Conservation (phyloP, 2,888 invertebrate genomes). For the Diarsia dahlii region DNA sequence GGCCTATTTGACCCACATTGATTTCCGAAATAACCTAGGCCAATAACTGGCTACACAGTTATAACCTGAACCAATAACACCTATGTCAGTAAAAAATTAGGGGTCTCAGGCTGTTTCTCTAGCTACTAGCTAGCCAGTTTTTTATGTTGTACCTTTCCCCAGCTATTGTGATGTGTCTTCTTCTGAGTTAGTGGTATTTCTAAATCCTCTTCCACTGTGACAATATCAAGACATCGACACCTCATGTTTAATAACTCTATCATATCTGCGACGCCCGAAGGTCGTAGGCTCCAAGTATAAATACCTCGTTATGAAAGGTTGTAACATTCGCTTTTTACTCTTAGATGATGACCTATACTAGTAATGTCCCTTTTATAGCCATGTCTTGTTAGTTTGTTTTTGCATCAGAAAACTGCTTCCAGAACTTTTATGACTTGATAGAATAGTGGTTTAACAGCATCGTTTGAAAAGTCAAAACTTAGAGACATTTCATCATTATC, state of each 20-base stretch:
- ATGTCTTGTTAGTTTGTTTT: background rate
- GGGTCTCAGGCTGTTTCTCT: no score
- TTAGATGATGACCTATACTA: slow-evolving; percentile 9
- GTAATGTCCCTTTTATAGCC: background rate
- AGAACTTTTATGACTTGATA: background rate
- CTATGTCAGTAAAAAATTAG: no score
- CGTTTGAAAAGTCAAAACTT: background rate
- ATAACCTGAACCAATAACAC: no score
- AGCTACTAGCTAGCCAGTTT: no score
- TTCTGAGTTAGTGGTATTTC: slow-evolving; percentile 18
- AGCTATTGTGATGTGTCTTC: no score
- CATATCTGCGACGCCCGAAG: slow-evolving; percentile 47
- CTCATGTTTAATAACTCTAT: slow-evolving; percentile 56
- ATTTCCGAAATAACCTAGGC: no score
- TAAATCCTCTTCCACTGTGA: slow-evolving; percentile 11
- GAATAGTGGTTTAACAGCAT: background rate
- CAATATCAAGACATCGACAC: slow-evolving; percentile 42
- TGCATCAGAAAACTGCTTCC: background rate
- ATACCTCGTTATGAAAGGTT: slow-evolving; percentile 31
- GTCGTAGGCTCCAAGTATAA: slow-evolving; percentile 31
- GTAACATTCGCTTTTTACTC: slow-evolving; percentile 21
- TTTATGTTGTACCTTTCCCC: no score
- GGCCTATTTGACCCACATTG: no score
- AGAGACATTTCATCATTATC: no score
- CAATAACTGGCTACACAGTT: no score